Evolutionary conservation across 1,140 invertebrate species (phyloP), one percentile per base, ranked within the genome.

Genomic region (Cyrtorhinus lividipennis): DNA sequence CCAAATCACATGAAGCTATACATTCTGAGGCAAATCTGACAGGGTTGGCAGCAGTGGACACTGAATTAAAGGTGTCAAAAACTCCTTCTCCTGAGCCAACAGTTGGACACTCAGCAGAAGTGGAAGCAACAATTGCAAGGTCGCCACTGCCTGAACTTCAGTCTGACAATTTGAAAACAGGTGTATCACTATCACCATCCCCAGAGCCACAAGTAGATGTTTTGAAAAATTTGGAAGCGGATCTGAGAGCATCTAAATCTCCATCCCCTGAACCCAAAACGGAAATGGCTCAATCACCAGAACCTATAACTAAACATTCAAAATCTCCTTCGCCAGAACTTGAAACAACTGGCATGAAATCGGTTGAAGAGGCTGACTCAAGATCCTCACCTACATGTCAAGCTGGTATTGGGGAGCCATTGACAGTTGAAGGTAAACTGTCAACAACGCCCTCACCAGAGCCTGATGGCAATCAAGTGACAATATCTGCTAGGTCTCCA

Each of bases 41-140:
- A n/a, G n/a, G n/a, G n/a, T n/a, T n/a, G n/a, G 56, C 13, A 15
- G 30, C 30, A 15, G 30, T 38, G 5, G 30, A 38, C 30, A 38
- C 30, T 2, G 24, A 25, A 60, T 5, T 30, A 18, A 30, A 53
- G 15, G 15, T 24, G 24, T 56, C 53, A 8, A 56, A 56, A 26
- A 27, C 23, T 63, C 61, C 48, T 26, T 18, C 61, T 56, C 48
- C 61, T 10, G 24, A 26, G 26, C n/a, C n/a, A 27, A 30, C 24
- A 8, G 24, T 12, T 58, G 27, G 8, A n/a, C 15, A 22, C 15
- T 26, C 58, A 1, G 38, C 27, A 59, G 60, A 46, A 23, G 69
- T 73, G 68, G 71, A 73, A 18, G 75, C 75, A 66, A 77, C 76
- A 69, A 76, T 76, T 57, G 12, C 44, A 5, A 53, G 24, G 18